Evolutionary conservation across 2,888 invertebrate genomes (phyloP).

Genomic region (Aricia artaxerxes): DNA sequence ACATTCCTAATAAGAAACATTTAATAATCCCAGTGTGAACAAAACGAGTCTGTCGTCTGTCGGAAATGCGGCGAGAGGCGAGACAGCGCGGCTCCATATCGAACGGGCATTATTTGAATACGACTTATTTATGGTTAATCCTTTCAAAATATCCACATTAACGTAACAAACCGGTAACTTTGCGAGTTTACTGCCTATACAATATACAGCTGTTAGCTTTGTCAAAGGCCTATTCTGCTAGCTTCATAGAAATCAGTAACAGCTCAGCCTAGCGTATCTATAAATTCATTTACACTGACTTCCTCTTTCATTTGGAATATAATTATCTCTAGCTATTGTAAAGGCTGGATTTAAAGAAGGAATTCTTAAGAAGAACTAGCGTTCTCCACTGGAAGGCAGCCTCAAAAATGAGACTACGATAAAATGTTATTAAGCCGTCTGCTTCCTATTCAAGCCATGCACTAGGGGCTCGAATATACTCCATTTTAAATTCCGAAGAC

Average conservation of each 20-base stretch:
- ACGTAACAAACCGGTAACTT: slow-evolving; percentile 1
- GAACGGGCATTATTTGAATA: slow-evolving; percentile 49
- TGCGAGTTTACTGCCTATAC: background rate
- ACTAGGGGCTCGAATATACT: background rate
- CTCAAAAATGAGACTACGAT: background rate
- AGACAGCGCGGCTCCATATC: slow-evolving; percentile 67
- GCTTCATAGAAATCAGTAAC: no score
- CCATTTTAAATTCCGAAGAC: background rate
- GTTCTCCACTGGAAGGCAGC: background rate
- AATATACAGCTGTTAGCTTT: background rate
- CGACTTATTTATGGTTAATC: slow-evolving; percentile 27
- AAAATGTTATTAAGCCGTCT: background rate
- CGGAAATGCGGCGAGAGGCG: slow-evolving; percentile 51
- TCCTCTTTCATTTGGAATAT: no score
- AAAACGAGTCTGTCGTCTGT: slow-evolving; percentile 46
- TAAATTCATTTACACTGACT: no score
- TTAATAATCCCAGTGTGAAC: slow-evolving; percentile 21
- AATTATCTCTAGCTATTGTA: no score
- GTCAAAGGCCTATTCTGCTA: background rate
- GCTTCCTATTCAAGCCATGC: background rate
- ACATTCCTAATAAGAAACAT: slow-evolving; percentile 22
- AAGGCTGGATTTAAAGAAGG: no score
- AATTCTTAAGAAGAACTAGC: background rate
- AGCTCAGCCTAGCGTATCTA: no score
- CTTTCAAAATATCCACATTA: slow-evolving; percentile 25